Evolutionary conservation across 2,888 invertebrate genomes (phyloP).

Genomic region (Amiota communis): DNA sequence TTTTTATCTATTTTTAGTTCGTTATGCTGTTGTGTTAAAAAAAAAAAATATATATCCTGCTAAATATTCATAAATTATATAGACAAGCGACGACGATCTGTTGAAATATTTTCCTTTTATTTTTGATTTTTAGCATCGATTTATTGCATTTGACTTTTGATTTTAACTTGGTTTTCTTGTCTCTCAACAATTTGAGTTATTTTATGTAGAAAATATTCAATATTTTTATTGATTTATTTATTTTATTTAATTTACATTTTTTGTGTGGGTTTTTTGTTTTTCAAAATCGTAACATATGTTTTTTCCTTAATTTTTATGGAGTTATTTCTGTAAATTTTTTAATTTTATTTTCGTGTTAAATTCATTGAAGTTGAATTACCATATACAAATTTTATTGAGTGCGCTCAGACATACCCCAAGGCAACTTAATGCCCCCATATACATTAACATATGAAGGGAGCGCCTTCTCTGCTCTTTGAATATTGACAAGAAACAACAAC

Average conservation of each 20-base stretch:
- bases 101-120: conserved; percentile 28
- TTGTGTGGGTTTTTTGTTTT: background rate
- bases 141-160: conserved; percentile 21
- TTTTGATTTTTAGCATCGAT: conserved; percentile 46
- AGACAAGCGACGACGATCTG: background rate
- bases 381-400: background rate
- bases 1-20: too few relatives aligned
- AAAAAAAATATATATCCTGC: conserved; percentile 21
- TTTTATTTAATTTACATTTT: background rate
- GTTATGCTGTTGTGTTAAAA: too few relatives aligned
- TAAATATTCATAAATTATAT: conserved; percentile 25
- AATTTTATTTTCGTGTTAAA: background rate
- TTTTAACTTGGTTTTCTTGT: background rate
- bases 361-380: background rate
- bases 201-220: background rate
- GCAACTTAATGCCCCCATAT: conserved; percentile 31
- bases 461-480: conserved; percentile 56
- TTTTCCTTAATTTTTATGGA: conserved; percentile 7
- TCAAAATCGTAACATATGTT: conserved; percentile 6
- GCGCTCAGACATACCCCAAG: background rate
- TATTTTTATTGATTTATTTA: background rate
- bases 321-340: background rate
- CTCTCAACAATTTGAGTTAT: background rate
- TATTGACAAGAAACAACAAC: conserved; percentile 61
- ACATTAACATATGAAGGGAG: conserved; percentile 65